Percentiles rank a stretch among this genome's conserved stretches.
These are phyloP conservation scores for fruit fly (Drosophila melanogaster) DNA, from an alignment of 1,140 invertebrate species.

Conservation along the genomic window DNA sequence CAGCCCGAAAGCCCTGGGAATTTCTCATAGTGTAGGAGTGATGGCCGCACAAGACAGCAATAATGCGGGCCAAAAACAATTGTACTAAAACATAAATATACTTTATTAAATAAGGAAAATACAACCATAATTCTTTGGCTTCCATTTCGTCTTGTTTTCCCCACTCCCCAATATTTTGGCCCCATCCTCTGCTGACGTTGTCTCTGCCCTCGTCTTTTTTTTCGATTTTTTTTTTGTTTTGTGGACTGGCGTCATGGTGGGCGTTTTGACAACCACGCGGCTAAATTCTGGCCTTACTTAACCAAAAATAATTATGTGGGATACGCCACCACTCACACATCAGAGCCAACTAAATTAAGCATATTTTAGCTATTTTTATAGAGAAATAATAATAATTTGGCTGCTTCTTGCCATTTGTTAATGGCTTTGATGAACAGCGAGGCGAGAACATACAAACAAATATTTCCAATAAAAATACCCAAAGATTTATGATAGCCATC, in stretches of 20 bases:
- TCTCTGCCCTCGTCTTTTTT: conserved; percentile 36
- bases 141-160: conserved; percentile 59
- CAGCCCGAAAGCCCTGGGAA: conserved; percentile 50
- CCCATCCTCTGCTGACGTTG: conserved; percentile 38
- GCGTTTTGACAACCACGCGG: conserved; percentile 69
- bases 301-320: conserved; percentile 80
- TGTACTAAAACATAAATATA: conserved; percentile 72
- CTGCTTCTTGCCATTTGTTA: conserved; percentile 78
- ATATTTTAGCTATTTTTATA: conserved; percentile 81
- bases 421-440: conserved; percentile 70
- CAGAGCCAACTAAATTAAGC: conserved; percentile 74
- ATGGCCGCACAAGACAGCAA: conserved; percentile 23
- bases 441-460: conserved; percentile 20
- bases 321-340: conserved; percentile 38
- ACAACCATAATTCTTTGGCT: conserved; percentile 77
- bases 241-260: conserved; percentile 70
- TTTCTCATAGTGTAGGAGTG: conserved; percentile 70
- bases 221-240: conserved; percentile 8
- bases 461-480: conserved; percentile 22
- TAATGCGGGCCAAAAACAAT: conserved; percentile 46
- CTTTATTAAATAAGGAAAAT: conserved; percentile 78
- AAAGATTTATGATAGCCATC: conserved; percentile 10
- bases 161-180: conserved; percentile 20
- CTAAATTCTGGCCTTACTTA: conserved; percentile 63
- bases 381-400: conserved; percentile 66